Percentiles rank a stretch among this genome's conserved stretches.
These are phyloP conservation scores for Vicugna pacos DNA, from an alignment of 2,113 vertebrate genomes.

Conservation along the genomic window DNA sequence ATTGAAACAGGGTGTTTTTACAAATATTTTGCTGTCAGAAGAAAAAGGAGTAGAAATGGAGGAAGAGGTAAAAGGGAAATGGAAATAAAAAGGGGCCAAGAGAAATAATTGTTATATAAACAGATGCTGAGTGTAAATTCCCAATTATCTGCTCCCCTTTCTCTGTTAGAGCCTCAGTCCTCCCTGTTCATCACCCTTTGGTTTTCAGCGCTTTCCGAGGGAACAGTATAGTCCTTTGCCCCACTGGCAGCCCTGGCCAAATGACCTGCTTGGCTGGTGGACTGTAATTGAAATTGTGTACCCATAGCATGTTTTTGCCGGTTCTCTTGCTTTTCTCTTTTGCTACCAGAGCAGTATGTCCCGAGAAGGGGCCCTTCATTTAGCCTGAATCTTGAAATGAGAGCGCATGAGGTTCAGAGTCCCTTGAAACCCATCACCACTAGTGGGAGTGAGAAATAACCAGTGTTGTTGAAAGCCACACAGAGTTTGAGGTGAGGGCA, in stretches of 20 bases:
- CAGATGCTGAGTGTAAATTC: not conserved
- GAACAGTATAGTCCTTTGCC: not conserved
- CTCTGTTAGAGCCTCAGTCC: not conserved
- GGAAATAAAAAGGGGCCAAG: not conserved
- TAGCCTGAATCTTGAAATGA: not conserved
- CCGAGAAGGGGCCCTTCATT: not conserved
- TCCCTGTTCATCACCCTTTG: not conserved
- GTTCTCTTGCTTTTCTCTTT: not conserved
- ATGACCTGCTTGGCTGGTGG: not conserved
- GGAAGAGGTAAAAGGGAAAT: not conserved
- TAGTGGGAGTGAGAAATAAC: not conserved
- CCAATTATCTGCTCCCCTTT: not conserved
- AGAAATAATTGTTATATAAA: no score
- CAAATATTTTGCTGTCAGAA: not conserved
- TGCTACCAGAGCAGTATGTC: not conserved
- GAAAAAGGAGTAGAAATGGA: not conserved
- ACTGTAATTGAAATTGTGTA: not conserved
- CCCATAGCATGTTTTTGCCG: not conserved
- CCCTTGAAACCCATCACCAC: not conserved
- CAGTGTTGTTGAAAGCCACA: not conserved
- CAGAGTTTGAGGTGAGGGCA: no score
- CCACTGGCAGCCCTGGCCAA: not conserved
- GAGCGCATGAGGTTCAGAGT: not conserved
- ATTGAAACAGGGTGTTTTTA: not conserved
- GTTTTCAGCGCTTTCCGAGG: not conserved